These are phyloP conservation scores for Idaea straminata DNA, from an alignment of 2,888 invertebrate genomes.

Conservation along the genomic window DNA sequence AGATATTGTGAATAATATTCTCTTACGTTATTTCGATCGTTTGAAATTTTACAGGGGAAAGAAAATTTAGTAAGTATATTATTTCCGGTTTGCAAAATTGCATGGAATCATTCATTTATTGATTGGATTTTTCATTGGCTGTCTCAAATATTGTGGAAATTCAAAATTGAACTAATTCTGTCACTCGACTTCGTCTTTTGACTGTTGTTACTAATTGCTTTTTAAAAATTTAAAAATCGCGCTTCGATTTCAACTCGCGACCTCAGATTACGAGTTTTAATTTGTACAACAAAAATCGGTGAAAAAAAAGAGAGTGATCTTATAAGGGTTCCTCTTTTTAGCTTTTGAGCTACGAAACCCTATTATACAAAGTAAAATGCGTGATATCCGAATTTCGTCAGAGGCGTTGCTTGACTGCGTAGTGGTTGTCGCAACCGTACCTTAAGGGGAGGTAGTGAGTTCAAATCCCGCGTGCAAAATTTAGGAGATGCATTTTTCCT, in stretches of 20 bases:
- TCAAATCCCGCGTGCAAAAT: no score
- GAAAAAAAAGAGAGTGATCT: no score
- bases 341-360: no score
- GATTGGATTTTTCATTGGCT: constrained; percentile 24
- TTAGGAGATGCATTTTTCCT: no score
- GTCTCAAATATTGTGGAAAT: constrained; percentile 22
- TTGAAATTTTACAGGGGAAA: constrained; percentile 77
- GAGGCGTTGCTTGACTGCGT: no score
- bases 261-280: no score
- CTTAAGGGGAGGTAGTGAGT: no score
- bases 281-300: no score
- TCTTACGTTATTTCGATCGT: constrained; percentile 62
- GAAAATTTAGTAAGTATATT: constrained; percentile 77
- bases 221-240: constrained; percentile 12
- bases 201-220: not conserved
- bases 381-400: no score
- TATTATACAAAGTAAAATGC: no score
- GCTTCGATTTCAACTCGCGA: not conserved
- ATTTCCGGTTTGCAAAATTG: constrained; percentile 54
- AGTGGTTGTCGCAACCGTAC: no score
- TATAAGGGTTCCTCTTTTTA: no score
- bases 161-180: constrained; percentile 7
- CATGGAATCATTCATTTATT: constrained; percentile 41
- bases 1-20: constrained; percentile 64
- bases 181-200: constrained; percentile 5